Evolutionary conservation across 2,888 invertebrate species (phyloP).

Genomic region (Masnerella sp.): DNA sequence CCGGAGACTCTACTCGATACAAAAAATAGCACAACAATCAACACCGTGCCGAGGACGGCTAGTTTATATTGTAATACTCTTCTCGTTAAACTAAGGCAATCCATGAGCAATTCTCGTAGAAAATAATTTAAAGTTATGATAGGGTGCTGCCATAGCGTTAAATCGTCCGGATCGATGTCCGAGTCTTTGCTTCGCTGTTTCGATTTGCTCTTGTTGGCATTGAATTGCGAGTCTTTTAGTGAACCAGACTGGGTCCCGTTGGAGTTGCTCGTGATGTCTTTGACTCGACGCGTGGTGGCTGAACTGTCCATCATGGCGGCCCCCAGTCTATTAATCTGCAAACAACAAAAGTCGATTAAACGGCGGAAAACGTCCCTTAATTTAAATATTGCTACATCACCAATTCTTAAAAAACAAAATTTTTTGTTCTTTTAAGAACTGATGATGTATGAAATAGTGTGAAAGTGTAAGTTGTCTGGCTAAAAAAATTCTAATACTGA

Average conservation of each 20-base stretch:
- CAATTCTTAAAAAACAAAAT: too few relatives aligned
- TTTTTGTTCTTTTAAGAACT: too few relatives aligned
- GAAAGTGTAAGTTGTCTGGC: too few relatives aligned
- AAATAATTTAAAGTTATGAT: constrained; percentile 74
- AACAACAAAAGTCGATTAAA: too few relatives aligned
- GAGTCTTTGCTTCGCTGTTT: constrained; percentile 52
- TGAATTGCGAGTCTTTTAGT: constrained; percentile 44
- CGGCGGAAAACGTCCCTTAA: too few relatives aligned
- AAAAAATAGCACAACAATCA: constrained; percentile 70
- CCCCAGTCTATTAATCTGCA: constrained; percentile 70
- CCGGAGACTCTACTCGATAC: constrained; percentile 71
- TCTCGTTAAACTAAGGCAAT: constrained; percentile 71
- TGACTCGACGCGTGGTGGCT: constrained; percentile 70
- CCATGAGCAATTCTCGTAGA: constrained; percentile 73
- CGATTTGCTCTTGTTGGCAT: constrained; percentile 45
- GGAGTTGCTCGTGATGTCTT: constrained; percentile 65
- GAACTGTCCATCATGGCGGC: constrained; percentile 71
- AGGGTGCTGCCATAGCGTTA: constrained; percentile 75
- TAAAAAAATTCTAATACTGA: too few relatives aligned
- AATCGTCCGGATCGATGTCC: constrained; percentile 70
- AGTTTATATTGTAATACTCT: constrained; percentile 72
- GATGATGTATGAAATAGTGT: too few relatives aligned
- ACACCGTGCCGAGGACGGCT: constrained; percentile 71
- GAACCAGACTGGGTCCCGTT: constrained; percentile 63
- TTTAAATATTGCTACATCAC: too few relatives aligned